phyloP scores from a whole-genome alignment of 1,140 invertebrate species.

The Philotrypesis tridentata region DNA sequence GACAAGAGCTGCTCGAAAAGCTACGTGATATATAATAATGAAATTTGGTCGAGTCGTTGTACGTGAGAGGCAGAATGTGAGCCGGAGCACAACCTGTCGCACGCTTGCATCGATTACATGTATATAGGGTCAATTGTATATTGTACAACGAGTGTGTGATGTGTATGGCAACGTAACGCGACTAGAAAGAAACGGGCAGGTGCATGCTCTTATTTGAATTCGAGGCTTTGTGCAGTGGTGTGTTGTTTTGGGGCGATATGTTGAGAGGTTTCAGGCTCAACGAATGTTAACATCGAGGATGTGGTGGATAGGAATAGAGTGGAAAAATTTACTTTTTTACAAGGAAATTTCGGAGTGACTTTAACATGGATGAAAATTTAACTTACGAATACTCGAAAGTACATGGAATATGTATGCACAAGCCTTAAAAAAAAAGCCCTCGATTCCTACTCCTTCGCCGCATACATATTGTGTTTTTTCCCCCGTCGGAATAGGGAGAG shows the following conservation, averaged over 20 bases:
- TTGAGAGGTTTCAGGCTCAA: too few relatives aligned
- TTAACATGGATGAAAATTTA: too few relatives aligned
- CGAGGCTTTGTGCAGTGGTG: too few relatives aligned
- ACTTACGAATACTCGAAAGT: too few relatives aligned
- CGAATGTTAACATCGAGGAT: too few relatives aligned
- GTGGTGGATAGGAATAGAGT: too few relatives aligned
- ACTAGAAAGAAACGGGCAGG: neutral
- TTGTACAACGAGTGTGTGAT: neutral
- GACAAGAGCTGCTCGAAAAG: neutral
- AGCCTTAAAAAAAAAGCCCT: too few relatives aligned
- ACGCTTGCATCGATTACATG: constrained; percentile 17
- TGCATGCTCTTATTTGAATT: neutral
- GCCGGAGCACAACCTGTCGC: neutral
- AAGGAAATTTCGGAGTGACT: too few relatives aligned
- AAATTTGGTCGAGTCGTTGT: constrained; percentile 8
- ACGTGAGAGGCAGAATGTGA: neutral
- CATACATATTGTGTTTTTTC: neutral
- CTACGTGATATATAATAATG: neutral
- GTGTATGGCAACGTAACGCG: neutral
- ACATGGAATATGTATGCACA: too few relatives aligned
- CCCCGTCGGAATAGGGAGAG: neutral
- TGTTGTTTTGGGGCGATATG: too few relatives aligned
- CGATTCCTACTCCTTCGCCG: neutral
- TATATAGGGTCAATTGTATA: neutral
- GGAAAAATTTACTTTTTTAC: too few relatives aligned